Evolutionary conservation across 1,140 invertebrate genomes (phyloP).

Genomic region (Trachelipus rathkii): DNA sequence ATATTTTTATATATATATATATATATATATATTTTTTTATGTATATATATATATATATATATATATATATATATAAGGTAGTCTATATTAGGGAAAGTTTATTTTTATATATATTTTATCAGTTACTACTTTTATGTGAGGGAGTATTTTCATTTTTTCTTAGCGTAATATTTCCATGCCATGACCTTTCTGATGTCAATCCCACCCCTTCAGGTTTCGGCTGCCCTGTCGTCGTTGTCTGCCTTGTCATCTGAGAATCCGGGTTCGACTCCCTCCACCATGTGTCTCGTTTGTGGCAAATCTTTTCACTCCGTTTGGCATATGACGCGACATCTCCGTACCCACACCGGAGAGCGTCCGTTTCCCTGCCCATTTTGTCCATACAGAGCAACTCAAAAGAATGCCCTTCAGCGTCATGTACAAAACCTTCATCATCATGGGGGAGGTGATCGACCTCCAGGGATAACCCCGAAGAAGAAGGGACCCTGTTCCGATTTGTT

Average conservation of each 20-base stretch:
- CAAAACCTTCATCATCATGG: conserved; percentile 1
- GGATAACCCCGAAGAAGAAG: background rate
- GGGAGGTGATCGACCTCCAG: background rate
- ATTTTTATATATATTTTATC: no score
- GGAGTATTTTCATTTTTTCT: no score
- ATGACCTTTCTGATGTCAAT: conserved; percentile 5
- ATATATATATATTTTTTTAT: background rate
- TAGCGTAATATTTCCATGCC: no score
- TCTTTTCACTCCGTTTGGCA: conserved; percentile 21
- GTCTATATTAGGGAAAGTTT: background rate
- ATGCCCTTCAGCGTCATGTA: background rate
- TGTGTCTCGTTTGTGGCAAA: conserved; percentile 16
- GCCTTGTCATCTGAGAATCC: background rate
- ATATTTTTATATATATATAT: no score
- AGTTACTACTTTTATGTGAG: no score
- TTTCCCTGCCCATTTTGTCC: conserved; percentile 23
- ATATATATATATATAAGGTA: conserved; percentile 15
- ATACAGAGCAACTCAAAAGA: conserved; percentile 18
- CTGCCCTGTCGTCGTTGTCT: background rate
- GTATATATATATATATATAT: conserved; percentile 12
- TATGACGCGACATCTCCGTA: conserved; percentile 23
- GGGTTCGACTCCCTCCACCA: background rate
- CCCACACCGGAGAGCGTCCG: conserved; percentile 29
- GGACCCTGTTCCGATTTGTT: background rate
- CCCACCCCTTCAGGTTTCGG: background rate